Evolutionary conservation across 2,113 vertebrate genomes (phyloP), one percentile per base, ranked within the genome.

Genomic region (Lophochroa leadbeateri): DNA sequence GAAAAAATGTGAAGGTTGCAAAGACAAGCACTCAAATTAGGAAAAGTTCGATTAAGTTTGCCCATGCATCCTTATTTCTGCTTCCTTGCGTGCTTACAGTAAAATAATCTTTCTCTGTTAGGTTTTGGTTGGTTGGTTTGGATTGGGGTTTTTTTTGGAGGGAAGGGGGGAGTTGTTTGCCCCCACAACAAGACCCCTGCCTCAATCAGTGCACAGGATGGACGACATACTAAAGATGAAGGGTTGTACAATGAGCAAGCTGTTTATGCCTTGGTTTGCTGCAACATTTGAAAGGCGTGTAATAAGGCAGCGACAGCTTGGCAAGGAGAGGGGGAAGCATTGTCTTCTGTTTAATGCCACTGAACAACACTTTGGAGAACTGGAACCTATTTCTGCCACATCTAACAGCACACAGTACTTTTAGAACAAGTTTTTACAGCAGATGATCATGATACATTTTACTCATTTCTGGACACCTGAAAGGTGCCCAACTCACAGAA

Each of bases 131-230:
- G 15, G 8, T 88, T 75, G 12, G 9, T 75, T 92, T 41, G 10
- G 50, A 33, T 52, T 64, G 31, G 1, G 18, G 60, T 78, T 87
- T 88, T 46, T 27, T 74, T 69, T 3, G 0, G 31, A 53, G 21
- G 57, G 57, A 35, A 58, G n/a, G 13, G 21, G 13, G 33, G 21
- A 35, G 57, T 39, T 35, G 74, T 83, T 33, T 44, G 29, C 0
- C 0, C 46, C 77, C 10, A 5, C 75, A 86, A 87, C 49, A 93
- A 77, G 65, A 93, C 96, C 94, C 94, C 90, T 97, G 96, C 95
- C 96, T 96, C 96, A 95, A 84, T 96, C 96, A 97, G 95, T 96
- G 96, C 96, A 97, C 96, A 97, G 86, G 95, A 97, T 94, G 96
- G 96, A 96, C 90, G 52, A 93, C 86, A 95, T 79, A 84, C 64